These are phyloP conservation scores for Lepus americanus DNA, from an alignment of 2,113 vertebrate genomes.

Conservation along the genomic window DNA sequence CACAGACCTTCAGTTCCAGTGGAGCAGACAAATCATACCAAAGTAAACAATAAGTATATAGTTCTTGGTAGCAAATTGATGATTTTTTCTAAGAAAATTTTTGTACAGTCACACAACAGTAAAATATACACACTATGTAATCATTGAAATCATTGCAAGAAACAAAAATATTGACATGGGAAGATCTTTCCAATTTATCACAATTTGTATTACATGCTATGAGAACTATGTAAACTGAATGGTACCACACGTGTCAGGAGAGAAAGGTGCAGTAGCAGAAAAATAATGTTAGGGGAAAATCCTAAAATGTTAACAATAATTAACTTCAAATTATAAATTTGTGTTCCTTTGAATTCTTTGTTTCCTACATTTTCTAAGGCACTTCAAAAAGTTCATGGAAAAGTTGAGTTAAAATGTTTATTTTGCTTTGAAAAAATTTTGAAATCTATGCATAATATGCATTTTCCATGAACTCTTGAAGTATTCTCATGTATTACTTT, in stretches of 20 bases:
- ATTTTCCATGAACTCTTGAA: too few species aligned
- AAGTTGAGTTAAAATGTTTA: too few species aligned
- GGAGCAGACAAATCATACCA: neutral
- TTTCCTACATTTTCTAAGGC: slow-evolving; percentile 3
- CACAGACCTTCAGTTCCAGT: neutral
- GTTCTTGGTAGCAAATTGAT: neutral
- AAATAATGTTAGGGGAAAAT: slow-evolving; percentile 13
- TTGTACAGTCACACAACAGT: neutral
- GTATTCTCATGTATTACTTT: neutral
- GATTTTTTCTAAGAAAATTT: neutral
- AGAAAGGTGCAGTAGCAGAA: neutral
- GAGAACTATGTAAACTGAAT: neutral
- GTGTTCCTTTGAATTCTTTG: neutral
- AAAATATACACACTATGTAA: neutral
- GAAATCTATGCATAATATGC: too few species aligned
- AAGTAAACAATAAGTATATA: neutral
- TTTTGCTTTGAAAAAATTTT: too few species aligned
- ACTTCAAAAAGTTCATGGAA: too few species aligned
- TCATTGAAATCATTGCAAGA: neutral
- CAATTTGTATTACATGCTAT: neutral
- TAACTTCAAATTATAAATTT: neutral
- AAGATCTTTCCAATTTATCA: neutral
- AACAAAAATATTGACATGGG: neutral
- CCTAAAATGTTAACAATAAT: slow-evolving; percentile 3
- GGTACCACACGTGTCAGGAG: neutral